A percentile compares a stretch with the other conserved stretches of the same genome.
Conservation (phyloP, 2,888 invertebrate genomes). For the Ophioninae sp. region DNA sequence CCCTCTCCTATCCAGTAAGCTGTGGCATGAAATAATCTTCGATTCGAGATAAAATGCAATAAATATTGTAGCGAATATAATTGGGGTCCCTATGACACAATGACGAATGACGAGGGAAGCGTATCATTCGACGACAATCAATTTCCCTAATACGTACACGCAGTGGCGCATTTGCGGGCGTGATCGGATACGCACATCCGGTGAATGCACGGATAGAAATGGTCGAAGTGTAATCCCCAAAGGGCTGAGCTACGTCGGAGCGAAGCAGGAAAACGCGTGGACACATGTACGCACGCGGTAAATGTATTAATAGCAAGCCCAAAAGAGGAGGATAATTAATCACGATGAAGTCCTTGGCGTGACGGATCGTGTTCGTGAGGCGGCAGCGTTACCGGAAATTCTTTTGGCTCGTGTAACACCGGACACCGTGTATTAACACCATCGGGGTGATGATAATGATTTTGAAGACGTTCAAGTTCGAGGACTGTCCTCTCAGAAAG, state of each 20-base stretch:
- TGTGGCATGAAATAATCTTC: slow-evolving; percentile 4
- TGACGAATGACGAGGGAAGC: slow-evolving; percentile 19
- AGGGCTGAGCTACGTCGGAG: slow-evolving; percentile 50
- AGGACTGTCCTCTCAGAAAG: not conserved
- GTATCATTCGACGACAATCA: slow-evolving; percentile 52
- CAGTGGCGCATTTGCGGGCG: slow-evolving; percentile 36
- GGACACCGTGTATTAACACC: slow-evolving; percentile 43
- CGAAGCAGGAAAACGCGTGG: slow-evolving; percentile 10
- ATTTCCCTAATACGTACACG: slow-evolving; percentile 38
- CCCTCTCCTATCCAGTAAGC: not conserved
- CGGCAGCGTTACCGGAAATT: slow-evolving; percentile 62
- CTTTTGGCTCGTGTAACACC: slow-evolving; percentile 60
- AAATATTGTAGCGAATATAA: slow-evolving; percentile 18
- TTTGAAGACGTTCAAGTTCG: not conserved
- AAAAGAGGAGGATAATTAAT: slow-evolving; percentile 66
- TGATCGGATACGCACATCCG: slow-evolving; percentile 43
- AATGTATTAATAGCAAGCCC: slow-evolving; percentile 34
- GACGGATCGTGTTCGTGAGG: slow-evolving; percentile 64
- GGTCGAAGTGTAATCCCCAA: slow-evolving; percentile 54
- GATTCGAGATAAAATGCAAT: slow-evolving; percentile 21
- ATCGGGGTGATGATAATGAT: not conserved
- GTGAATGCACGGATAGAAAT: slow-evolving; percentile 38
- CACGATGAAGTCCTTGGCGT: slow-evolving; percentile 66
- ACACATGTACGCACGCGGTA: not conserved
- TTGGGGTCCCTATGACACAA: slow-evolving; percentile 18